Evolutionary conservation across 1,140 invertebrate species (phyloP), one percentile per base, ranked within the genome.

Genomic region (Mactra quadrangularis): DNA sequence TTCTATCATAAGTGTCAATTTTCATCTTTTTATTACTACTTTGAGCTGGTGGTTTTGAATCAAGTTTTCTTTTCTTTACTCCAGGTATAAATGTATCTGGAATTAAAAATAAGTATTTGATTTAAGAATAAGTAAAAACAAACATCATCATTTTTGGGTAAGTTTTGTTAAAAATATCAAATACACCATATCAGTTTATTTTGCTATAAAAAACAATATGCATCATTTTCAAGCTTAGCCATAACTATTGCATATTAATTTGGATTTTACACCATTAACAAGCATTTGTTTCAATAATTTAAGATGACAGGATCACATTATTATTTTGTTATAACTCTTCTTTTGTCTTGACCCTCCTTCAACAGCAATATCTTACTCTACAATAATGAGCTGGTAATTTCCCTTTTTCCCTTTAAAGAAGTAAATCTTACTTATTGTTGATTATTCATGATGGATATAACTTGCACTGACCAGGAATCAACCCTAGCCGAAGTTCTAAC

Each of bases 21-120:
- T 64, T 76, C 62, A 22, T 76, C 59, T 47, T 60, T 64, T 76
- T 76, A 22, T 45, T 55, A 47, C 25, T 9, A 47, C 29, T 35
- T 27, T 31, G 19, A 29, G 31, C 55, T 41, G 38, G 38, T 15
- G 6, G 6, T 3, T 13, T 62, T 31, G n/a, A 9, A 6, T 29
- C 3, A 33, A 50, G 50, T 35, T 76, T 76, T 19, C 74, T 45
- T 76, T 76, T 76, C 15, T 15, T 50, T 31, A 6, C 59, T n/a
- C 57, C 59, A 60, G 57, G 74, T n/a, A 76, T 33, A 29, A 76
- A 76, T 13, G 41, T 0, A 52, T 76, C 74, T 76, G 38, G 27
- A 50, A 38, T 29, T 19, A 9, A 25, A 70, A 22, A 19, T 3
- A 33, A 31, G 62, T 17, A 11, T 9, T 7, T 57, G 11, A 11